Evolutionary conservation across 2,113 vertebrate species (phyloP).

Genomic region (Epinephelus lanceolatus): DNA sequence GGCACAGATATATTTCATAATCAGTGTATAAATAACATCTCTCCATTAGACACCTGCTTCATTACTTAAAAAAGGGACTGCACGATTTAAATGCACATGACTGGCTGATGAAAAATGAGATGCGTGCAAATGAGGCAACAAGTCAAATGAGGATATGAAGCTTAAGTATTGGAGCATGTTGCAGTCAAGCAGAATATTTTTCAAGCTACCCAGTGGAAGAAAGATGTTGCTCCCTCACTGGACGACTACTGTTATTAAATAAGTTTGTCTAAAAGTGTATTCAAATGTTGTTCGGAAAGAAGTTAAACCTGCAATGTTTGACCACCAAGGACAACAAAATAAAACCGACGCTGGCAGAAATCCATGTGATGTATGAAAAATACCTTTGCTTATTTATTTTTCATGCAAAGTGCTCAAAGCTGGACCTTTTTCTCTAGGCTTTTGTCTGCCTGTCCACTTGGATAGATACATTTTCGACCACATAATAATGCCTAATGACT

Average conservation of each 20-base stretch:
- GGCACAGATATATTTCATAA: slow-evolving; percentile 54
- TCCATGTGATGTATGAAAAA: not conserved
- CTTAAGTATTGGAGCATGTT: no score
- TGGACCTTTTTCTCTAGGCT: not conserved
- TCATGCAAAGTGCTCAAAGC: slow-evolving; percentile 19
- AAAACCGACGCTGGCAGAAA: not conserved
- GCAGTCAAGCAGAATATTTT: not conserved
- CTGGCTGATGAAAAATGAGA: slow-evolving; percentile 27
- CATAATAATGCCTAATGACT: slow-evolving; percentile 11
- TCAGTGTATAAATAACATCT: slow-evolving; percentile 51
- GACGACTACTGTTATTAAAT: not conserved
- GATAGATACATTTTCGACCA: slow-evolving; percentile 10
- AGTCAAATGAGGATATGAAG: not conserved
- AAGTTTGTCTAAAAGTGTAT: not conserved
- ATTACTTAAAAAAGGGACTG: slow-evolving; percentile 6
- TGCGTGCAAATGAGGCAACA: not conserved
- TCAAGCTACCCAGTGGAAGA: not conserved
- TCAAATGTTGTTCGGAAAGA: not conserved
- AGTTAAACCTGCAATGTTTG: not conserved
- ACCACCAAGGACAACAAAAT: not conserved
- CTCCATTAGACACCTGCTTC: slow-evolving; percentile 56
- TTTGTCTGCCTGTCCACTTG: slow-evolving; percentile 16
- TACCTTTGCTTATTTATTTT: not conserved
- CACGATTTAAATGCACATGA: slow-evolving; percentile 5
- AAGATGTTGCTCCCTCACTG: not conserved